Evolutionary conservation across 1,140 invertebrate genomes (phyloP).

Genomic region (Drosophila subobscura): DNA sequence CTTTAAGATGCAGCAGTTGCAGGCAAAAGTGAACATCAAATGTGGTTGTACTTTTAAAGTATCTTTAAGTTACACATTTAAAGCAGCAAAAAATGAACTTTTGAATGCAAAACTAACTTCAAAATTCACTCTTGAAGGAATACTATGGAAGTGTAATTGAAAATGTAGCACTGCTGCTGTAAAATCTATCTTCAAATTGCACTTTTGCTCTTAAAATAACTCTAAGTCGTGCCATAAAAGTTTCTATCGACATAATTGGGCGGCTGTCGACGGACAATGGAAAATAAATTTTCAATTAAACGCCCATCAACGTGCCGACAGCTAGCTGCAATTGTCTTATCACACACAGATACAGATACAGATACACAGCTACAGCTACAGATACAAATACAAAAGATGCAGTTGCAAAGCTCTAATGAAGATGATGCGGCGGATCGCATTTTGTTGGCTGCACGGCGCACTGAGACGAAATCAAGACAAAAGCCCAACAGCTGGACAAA

Average conservation of each 20-base stretch:
- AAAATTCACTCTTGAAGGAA: too few relatives aligned
- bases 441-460: slow-evolving; percentile 44
- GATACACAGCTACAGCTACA: too few relatives aligned
- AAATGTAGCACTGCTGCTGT: too few relatives aligned
- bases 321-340: slow-evolving; percentile 63
- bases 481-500: slow-evolving; percentile 47
- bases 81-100: not conserved
- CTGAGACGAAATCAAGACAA: slow-evolving; percentile 58
- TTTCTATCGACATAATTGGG: slow-evolving; percentile 53
- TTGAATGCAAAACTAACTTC: not conserved
- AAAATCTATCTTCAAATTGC: slow-evolving; percentile 74
- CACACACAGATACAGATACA: slow-evolving; percentile 20
- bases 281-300: slow-evolving; percentile 69
- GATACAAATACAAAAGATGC: slow-evolving; percentile 23
- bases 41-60: slow-evolving; percentile 5
- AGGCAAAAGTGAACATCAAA: slow-evolving; percentile 17
- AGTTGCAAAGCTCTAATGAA: slow-evolving; percentile 52
- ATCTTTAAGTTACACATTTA: slow-evolving; percentile 9
- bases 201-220: slow-evolving; percentile 35
- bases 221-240: slow-evolving; percentile 1
- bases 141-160: too few relatives aligned
- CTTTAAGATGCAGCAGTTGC: slow-evolving; percentile 70
- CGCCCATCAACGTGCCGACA: slow-evolving; percentile 51
- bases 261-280: slow-evolving; percentile 39
- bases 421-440: slow-evolving; percentile 50